Evolutionary conservation across 1,140 invertebrate genomes (phyloP).

Genomic region (Belonocnema kinseyi): DNA sequence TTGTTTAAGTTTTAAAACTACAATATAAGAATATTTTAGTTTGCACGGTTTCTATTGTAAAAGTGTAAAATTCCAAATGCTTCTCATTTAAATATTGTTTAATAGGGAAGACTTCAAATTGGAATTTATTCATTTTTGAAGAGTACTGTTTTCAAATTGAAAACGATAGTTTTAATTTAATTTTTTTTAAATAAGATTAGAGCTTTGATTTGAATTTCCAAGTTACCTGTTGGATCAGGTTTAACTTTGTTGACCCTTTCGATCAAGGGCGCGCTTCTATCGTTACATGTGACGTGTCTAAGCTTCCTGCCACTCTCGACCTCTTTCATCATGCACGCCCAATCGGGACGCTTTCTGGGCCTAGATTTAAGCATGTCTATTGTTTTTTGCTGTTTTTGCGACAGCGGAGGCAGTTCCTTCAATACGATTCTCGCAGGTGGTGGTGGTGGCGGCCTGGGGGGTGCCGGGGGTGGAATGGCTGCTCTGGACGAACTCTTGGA

Average conservation of each 20-base stretch:
- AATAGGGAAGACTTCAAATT: too few species aligned
- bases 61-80: too few species aligned
- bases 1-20: too few species aligned
- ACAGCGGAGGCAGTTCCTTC: slow-evolving; percentile 73
- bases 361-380: slow-evolving; percentile 82
- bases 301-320: slow-evolving; percentile 87
- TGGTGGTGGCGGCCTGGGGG: slow-evolving; percentile 85
- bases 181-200: neutral
- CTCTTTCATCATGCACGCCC: slow-evolving; percentile 93
- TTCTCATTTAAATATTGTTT: too few species aligned
- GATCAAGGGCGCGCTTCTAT: slow-evolving; percentile 81
- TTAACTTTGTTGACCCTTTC: slow-evolving; percentile 75
- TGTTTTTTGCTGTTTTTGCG: slow-evolving; percentile 77
- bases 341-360: slow-evolving; percentile 88
- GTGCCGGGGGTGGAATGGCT: slow-evolving; percentile 77
- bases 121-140: too few species aligned
- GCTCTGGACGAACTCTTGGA: slow-evolving; percentile 73
- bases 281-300: slow-evolving; percentile 89
- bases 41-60: too few species aligned
- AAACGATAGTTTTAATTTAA: too few species aligned
- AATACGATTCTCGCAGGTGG: slow-evolving; percentile 74
- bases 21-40: too few species aligned
- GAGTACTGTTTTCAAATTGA: too few species aligned
- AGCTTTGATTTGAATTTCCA: neutral
- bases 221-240: slow-evolving; percentile 77